Percentiles rank a stretch among this genome's conserved stretches.
Evolutionary conservation across 2,888 invertebrate genomes (phyloP).

Genomic region (Erebia epiphron): DNA sequence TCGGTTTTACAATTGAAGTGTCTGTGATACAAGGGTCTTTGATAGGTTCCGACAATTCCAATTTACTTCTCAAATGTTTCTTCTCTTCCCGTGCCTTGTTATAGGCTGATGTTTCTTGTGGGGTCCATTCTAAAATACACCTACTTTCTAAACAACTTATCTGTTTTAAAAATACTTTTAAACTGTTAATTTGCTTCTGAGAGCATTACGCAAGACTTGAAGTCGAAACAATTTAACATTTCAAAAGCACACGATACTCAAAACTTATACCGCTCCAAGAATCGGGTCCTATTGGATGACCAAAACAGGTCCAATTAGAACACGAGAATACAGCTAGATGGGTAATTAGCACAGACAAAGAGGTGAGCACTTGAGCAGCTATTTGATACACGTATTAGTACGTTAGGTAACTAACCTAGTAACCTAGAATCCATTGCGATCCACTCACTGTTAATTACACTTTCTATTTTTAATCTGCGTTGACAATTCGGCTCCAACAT

Average conservation of each 20-base stretch:
- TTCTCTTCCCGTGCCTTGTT: slow-evolving; percentile 70
- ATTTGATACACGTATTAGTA: too few relatives aligned
- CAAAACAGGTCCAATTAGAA: neutral
- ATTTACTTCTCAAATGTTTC: slow-evolving; percentile 49
- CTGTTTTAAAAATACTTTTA: too few relatives aligned
- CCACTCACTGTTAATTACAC: slow-evolving; percentile 84
- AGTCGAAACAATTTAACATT: too few relatives aligned
- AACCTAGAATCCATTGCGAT: slow-evolving; percentile 85
- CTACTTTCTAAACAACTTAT: neutral
- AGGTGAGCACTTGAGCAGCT: too few relatives aligned
- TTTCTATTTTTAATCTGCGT: slow-evolving; percentile 83
- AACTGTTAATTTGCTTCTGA: too few relatives aligned
- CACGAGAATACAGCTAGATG: too few relatives aligned
- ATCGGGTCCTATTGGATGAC: neutral
- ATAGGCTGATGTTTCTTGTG: slow-evolving; percentile 67
- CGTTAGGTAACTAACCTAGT: slow-evolving; percentile 52
- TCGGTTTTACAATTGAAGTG: slow-evolving; percentile 54
- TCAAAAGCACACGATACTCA: too few relatives aligned
- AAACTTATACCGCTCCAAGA: neutral
- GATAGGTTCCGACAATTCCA: slow-evolving; percentile 45
- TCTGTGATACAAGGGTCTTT: slow-evolving; percentile 50
- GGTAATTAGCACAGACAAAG: too few relatives aligned
- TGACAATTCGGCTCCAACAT: slow-evolving; percentile 87
- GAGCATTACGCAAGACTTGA: too few relatives aligned
- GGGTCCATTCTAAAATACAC: slow-evolving; percentile 64